Conservation (phyloP, 2,888 invertebrate genomes). For the Drosophila glabriapex region DNA sequence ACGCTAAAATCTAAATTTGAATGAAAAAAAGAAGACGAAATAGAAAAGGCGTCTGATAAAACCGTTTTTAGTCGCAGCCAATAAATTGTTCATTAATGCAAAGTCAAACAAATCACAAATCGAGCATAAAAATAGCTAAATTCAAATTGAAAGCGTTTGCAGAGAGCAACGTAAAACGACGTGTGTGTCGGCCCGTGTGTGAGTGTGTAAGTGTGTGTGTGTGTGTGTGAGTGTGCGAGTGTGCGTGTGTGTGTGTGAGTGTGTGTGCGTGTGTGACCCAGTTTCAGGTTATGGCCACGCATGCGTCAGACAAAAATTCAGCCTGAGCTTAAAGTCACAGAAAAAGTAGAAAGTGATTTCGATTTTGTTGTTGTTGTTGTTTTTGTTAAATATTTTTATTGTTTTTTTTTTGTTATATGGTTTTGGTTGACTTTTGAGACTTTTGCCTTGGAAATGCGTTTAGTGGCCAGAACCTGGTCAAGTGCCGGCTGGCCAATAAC, state of each 20-base stretch:
- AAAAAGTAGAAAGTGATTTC: slow-evolving; percentile 74
- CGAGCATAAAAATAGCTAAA: slow-evolving; percentile 41
- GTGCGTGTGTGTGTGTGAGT: background rate
- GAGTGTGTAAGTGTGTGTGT: background rate
- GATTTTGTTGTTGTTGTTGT: slow-evolving; percentile 10
- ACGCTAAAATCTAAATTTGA: slow-evolving; percentile 25
- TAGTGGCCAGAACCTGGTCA: slow-evolving; percentile 43
- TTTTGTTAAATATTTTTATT: background rate
- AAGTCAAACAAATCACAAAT: slow-evolving; percentile 62
- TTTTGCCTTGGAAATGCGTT: slow-evolving; percentile 6
- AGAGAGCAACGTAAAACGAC: slow-evolving; percentile 10
- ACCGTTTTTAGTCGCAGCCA: slow-evolving; percentile 33
- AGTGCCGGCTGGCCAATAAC: slow-evolving; percentile 26
- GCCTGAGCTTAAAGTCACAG: slow-evolving; percentile 46
- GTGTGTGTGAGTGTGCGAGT: slow-evolving; percentile 41
- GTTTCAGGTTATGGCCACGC: slow-evolving; percentile 60
- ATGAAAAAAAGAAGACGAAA: background rate
- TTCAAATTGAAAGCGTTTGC: slow-evolving; percentile 68
- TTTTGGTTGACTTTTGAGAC: background rate
- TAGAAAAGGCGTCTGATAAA: slow-evolving; percentile 34
- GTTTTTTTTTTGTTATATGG: background rate
- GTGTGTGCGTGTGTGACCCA: slow-evolving; percentile 58
- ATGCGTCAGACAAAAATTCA: slow-evolving; percentile 52
- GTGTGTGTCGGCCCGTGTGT: background rate
- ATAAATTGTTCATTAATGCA: slow-evolving; percentile 73